Evolutionary conservation across 1,140 invertebrate species (phyloP).

Genomic region (Atta cephalotes): DNA sequence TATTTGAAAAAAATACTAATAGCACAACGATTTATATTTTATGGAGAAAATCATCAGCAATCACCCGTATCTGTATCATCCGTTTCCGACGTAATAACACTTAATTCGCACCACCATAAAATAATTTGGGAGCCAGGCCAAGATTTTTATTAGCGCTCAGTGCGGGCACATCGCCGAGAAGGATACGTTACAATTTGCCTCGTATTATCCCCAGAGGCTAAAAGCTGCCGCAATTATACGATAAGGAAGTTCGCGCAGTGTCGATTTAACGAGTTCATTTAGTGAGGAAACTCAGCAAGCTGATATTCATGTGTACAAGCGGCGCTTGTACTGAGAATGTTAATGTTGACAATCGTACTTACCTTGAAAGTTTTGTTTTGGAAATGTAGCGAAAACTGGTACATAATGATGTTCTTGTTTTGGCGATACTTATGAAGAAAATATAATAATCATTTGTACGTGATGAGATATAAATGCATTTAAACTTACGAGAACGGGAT

Average conservation of each 20-base stretch:
- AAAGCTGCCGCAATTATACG: constrained; percentile 38
- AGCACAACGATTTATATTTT: background rate
- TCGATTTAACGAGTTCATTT: constrained; percentile 63
- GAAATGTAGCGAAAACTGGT: constrained; percentile 19
- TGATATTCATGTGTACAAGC: constrained; percentile 15
- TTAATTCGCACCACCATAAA: constrained; percentile 40
- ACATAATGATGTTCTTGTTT: constrained; percentile 45
- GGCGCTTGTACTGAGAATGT: constrained; percentile 24
- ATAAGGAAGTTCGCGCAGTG: constrained; percentile 59
- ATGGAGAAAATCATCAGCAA: background rate
- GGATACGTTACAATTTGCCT: constrained; percentile 47
- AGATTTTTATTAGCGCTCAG: constrained; percentile 37
- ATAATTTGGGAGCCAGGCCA: constrained; percentile 36
- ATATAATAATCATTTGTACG: constrained; percentile 42
- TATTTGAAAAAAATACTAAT: background rate
- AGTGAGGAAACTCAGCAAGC: constrained; percentile 22
- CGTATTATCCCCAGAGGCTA: constrained; percentile 39
- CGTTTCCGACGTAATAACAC: background rate
- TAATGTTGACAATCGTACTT: constrained; percentile 51
- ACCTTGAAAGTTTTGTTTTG: constrained; percentile 22
- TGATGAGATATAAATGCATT: constrained; percentile 27
- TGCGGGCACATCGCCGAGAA: background rate
- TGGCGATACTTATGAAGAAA: constrained; percentile 5
- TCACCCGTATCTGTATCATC: background rate
- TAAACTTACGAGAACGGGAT: constrained; percentile 5